Base-by-base conservation (phyloP, 2,888 invertebrate genomes). In the Metopia argyrocephala region DNA sequence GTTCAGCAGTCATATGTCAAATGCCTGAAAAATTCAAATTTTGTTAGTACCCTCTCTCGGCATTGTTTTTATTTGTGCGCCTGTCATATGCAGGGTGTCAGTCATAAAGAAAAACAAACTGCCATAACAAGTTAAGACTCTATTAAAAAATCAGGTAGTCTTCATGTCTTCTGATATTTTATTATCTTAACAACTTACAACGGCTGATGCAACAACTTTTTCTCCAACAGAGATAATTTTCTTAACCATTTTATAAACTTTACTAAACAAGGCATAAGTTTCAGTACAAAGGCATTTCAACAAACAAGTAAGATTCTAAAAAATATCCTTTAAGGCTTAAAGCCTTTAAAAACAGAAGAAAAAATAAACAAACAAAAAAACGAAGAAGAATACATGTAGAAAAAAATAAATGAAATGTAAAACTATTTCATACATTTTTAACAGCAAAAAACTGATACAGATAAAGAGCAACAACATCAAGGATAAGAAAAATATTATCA, bases 301-400 rank as follows among this genome's bases (percentile, higher is more conserved):
- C n/a, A 25, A 3, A 5, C 38, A 25, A n/a, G n/a, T n/a, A 21
- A 45, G 45, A 3, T 31, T 9, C 9, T 31, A 9, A 9, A 28
- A 56, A 56, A 48, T 48, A 54, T 52, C 21, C 50, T 65, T 54
- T 23, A 54, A 66, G 52, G 20, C 38, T 64, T 64, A 64, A 50
- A 64, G 64, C 18, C 5, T 54, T 52, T 31, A 50, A 61, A n/a
- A 45, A 61, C 4, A 2, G 15, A 25, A 23, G n/a, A 9, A 28
- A 28, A 5, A 6, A 15, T 21, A 12, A 28, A 28, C 18, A 18
- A 27, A n/a, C n/a, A n/a, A n/a, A n/a, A n/a, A n/a, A n/a, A n/a
- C n/a, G n/a, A n/a, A n/a, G n/a, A n/a, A n/a, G n/a, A n/a, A n/a
- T n/a, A n/a, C n/a, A n/a, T n/a, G n/a, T n/a, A n/a, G n/a, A n/a